Base-by-base conservation (phyloP, 2,113 vertebrate genomes). In the Bettongia penicillata region DNA sequence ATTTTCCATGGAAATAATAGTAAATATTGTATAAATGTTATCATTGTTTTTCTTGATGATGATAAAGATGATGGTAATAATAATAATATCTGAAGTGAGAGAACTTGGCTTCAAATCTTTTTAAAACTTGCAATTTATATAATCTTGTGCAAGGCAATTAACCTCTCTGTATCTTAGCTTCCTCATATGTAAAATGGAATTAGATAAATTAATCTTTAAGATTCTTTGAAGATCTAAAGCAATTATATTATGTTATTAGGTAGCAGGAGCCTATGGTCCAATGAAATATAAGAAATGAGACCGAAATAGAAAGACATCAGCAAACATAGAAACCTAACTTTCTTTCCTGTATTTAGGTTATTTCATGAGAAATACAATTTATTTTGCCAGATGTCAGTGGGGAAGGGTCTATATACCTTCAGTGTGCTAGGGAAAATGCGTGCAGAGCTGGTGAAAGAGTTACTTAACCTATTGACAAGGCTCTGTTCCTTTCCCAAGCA, bases 321-420 rank as follows among this genome's bases (percentile, higher is more conserved):
- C 68, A 43, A 84, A 43, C 16, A 84, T 2, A 43, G 37, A 43
- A 19, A 84, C 91, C 48, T 92, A 8, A 92, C 37, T 91, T 24
- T 51, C 53, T 52, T n/a, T 91, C 68, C 53, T 50, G 89, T 50
- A 49, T 11, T 57, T 77, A 5, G 0, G 1, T 24, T 97, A 61
- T 95, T 94, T 91, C 43, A 37, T 50, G 24, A n/a, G 55, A 8
- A 93, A 55, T 84, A 57, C 52, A 89, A 1, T 68, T 49, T 95
- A 28, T 49, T 95, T 96, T 51, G 1, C 8, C 47, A 53, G 90
- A 24, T 47, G 22, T 31, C 9, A 61, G 0, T 28, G 2, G 11
- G n/a, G 9, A 91, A 93, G 57, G 8, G 95, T 0, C 68, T 84
- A 47, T 11, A 49, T 25, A 90, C 25, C 31, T 52, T 2, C n/a